Percentiles rank a stretch among this genome's conserved stretches.
phyloP scores from a whole-genome alignment of 2,113 vertebrate genomes.

The Grallaria varia region DNA sequence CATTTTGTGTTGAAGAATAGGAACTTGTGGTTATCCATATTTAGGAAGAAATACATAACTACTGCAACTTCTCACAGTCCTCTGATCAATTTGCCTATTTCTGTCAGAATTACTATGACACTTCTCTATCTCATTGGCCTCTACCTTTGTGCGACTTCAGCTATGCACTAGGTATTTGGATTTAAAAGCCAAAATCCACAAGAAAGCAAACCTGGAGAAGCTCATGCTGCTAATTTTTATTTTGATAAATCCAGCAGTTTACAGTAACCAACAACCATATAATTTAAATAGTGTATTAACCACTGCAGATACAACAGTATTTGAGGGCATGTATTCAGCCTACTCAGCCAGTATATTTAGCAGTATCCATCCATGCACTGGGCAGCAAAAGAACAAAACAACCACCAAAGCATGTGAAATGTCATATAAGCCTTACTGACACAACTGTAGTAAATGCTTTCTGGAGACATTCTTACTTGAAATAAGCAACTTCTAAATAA shows the following conservation, averaged over 20 bases:
- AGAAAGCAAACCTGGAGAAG: constrained; percentile 19
- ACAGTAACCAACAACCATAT: constrained; percentile 22
- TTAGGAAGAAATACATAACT: neutral
- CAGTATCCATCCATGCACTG: constrained; percentile 12
- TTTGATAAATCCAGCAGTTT: constrained; percentile 26
- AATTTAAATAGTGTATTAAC: neutral
- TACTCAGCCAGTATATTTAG: neutral
- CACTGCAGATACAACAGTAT: neutral
- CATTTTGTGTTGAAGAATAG: neutral
- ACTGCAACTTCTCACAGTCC: neutral
- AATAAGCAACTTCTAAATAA: constrained; percentile 3
- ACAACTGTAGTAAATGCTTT: neutral
- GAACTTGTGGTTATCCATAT: neutral
- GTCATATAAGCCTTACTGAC: neutral
- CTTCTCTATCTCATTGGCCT: neutral
- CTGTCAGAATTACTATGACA: neutral
- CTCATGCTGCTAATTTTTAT: constrained; percentile 54
- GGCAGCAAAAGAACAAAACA: neutral
- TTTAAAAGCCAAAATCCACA: constrained; percentile 14
- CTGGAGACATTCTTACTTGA: neutral
- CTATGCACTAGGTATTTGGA: neutral
- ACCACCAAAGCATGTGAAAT: neutral
- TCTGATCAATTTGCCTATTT: neutral
- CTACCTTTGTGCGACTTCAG: neutral
- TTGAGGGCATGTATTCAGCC: neutral